phyloP scores from a whole-genome alignment of 1,140 invertebrate genomes.

The Saxidomus purpurata region DNA sequence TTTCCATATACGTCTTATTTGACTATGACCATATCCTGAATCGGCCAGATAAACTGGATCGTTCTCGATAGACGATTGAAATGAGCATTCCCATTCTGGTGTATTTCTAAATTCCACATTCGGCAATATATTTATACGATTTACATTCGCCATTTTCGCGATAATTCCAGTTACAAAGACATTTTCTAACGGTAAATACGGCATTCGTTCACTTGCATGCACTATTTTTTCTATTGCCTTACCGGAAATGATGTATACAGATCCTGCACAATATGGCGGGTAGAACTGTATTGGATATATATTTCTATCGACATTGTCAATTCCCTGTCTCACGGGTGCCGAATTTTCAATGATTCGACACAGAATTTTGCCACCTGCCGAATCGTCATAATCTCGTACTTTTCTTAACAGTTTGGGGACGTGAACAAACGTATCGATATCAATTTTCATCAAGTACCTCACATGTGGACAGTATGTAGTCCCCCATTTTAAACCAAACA shows the following conservation, averaged over 20 bases:
- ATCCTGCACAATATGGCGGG: conserved; percentile 82
- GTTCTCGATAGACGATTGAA: background rate
- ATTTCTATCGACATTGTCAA: conserved; percentile 37
- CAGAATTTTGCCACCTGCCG: background rate
- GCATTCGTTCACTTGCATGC: conserved; percentile 68
- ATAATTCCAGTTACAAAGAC: conserved; percentile 83
- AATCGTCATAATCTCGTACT: background rate
- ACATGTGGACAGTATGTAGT: conserved; percentile 88
- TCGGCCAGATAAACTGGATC: background rate
- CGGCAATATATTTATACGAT: conserved; percentile 51
- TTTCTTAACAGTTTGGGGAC: conserved; percentile 86
- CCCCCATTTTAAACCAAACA: conserved; percentile 94
- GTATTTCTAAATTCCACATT: background rate
- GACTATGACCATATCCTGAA: background rate
- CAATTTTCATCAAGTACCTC: conserved; percentile 93
- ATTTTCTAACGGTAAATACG: conserved; percentile 83
- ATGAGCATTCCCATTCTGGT: conserved; percentile 22
- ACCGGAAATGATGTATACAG: conserved; percentile 83
- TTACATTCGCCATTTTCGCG: conserved; percentile 29
- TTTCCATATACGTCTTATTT: background rate
- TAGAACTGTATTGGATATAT: conserved; percentile 70
- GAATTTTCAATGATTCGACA: background rate
- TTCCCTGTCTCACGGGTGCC: conserved; percentile 36
- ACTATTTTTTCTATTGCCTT: conserved; percentile 77
- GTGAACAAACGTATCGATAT: conserved; percentile 95